Evolutionary conservation across 2,888 invertebrate species (phyloP).

Genomic region (Temnothorax unifasciatus): DNA sequence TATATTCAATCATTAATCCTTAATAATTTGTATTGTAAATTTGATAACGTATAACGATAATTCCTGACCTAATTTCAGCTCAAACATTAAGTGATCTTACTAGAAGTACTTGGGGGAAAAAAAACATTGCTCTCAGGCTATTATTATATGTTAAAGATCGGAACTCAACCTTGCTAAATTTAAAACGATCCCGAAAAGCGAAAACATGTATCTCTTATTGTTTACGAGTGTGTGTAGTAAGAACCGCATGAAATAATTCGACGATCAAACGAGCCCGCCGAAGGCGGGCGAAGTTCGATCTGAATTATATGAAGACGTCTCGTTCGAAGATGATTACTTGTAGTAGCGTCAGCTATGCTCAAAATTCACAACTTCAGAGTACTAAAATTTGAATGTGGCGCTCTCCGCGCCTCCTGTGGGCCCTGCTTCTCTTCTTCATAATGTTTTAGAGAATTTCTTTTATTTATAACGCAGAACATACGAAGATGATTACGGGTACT

Average conservation of each 20-base stretch:
- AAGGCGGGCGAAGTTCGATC: too few species aligned
- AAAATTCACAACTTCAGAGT: too few species aligned
- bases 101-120: neutral
- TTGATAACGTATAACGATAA: neutral
- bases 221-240: slow-evolving; percentile 3
- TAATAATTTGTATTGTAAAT: neutral
- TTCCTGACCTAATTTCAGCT: neutral
- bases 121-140: neutral
- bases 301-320: too few species aligned
- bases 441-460: too few species aligned
- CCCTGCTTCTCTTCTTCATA: too few species aligned
- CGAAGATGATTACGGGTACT: too few species aligned
- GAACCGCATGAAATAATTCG: slow-evolving; percentile 20
- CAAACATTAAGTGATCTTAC: neutral
- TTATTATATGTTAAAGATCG: neutral
- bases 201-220: neutral
- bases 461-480: too few species aligned
- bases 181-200: neutral
- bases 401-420: too few species aligned
- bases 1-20: neutral
- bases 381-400: too few species aligned
- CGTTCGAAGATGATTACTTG: too few species aligned
- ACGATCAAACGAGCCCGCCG: too few species aligned
- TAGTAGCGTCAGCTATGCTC: too few species aligned
- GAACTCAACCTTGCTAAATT: neutral